Evolutionary conservation across 2,113 vertebrate genomes (phyloP).

Genomic region (Cathartes aura): DNA sequence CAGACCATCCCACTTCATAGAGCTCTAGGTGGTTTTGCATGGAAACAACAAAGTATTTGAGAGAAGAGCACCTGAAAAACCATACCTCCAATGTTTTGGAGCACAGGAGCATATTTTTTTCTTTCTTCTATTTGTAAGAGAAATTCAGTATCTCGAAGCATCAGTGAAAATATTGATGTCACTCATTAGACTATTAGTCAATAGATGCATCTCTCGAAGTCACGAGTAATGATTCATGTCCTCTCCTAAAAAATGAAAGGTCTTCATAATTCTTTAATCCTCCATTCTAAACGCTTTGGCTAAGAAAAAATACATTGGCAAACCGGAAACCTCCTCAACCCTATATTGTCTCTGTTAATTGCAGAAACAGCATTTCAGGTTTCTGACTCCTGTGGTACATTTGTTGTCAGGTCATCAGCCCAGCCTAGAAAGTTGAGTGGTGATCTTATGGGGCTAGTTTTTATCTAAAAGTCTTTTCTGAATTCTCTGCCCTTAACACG

Average conservation of each 20-base stretch:
- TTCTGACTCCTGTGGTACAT: background rate
- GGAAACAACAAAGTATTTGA: background rate
- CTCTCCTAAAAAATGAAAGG: background rate
- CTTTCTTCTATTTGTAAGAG: background rate
- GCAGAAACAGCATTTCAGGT: background rate
- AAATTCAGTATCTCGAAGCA: background rate
- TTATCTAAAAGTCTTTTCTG: background rate
- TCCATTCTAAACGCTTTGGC: background rate
- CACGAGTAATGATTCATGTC: accelerated
- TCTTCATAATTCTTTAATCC: background rate
- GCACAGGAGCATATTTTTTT: accelerated
- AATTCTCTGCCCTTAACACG: background rate
- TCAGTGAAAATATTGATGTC: background rate
- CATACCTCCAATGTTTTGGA: background rate
- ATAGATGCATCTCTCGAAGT: background rate
- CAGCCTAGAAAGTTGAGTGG: background rate
- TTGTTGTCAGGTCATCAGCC: background rate
- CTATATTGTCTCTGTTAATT: background rate
- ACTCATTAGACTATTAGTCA: background rate
- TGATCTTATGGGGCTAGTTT: background rate
- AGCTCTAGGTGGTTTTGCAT: background rate
- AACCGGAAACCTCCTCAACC: background rate
- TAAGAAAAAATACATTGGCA: background rate
- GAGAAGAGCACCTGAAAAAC: background rate
- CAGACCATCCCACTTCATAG: background rate